Percentiles rank a stretch among this genome's conserved stretches.
phyloP scores from a whole-genome alignment of 2,888 invertebrate genomes.

The Pimpla rufipes region DNA sequence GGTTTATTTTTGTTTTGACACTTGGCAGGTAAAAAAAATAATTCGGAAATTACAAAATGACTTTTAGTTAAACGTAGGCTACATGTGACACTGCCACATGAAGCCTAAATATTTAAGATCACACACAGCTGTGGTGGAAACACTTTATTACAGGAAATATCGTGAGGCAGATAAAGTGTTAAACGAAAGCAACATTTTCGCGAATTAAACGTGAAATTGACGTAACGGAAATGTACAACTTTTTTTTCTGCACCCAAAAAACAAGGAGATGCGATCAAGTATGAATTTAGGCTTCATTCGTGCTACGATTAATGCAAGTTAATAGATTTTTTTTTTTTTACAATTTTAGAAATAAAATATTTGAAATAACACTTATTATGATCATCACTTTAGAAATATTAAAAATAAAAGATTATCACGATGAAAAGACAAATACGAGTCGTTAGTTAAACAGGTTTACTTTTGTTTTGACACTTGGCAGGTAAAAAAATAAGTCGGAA shows the following conservation, averaged over 20 bases:
- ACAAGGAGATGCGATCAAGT: not conserved
- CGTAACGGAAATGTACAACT: too few species aligned
- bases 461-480: not conserved
- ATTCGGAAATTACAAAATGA: not conserved
- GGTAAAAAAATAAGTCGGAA: not conserved
- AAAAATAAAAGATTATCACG: too few species aligned
- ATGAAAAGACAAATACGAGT: too few species aligned
- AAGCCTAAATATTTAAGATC: conserved; percentile 28
- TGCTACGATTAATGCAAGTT: not conserved
- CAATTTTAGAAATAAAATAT: too few species aligned
- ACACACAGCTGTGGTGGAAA: conserved; percentile 16
- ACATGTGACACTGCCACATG: not conserved
- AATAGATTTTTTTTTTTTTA: too few species aligned
- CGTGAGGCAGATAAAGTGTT: not conserved
- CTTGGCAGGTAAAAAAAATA: not conserved
- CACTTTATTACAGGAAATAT: conserved; percentile 9
- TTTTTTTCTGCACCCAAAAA: too few species aligned
- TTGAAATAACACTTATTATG: too few species aligned
- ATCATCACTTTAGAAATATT: too few species aligned
- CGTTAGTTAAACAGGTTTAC: not conserved
- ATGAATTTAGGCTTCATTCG: not conserved
- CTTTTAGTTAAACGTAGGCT: not conserved
- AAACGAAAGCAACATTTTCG: too few species aligned
- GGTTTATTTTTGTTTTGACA: conserved; percentile 4
- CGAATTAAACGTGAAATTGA: too few species aligned